phyloP scores from a whole-genome alignment of 2,888 invertebrate species.

The Dexiosoma caninum region DNA sequence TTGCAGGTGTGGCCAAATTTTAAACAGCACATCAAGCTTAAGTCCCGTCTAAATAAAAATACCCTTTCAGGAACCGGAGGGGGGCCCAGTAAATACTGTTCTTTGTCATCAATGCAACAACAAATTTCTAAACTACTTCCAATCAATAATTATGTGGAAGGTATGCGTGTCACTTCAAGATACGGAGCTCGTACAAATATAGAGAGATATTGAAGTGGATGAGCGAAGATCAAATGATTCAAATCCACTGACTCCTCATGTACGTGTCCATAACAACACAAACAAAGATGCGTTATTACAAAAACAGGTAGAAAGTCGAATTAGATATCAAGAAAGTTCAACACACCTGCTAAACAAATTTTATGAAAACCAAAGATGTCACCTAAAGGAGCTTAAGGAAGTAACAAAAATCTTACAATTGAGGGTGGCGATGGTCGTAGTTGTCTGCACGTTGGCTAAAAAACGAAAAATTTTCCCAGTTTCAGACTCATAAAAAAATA shows the following conservation, averaged over 20 bases:
- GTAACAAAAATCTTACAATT: not conserved
- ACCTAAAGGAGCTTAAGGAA: not conserved
- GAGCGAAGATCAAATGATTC: not conserved
- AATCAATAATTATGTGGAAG: not conserved
- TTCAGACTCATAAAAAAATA: too few relatives aligned
- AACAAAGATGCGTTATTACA: not conserved
- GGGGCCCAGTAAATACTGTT: constrained; percentile 28
- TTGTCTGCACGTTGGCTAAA: too few relatives aligned
- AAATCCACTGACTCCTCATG: not conserved
- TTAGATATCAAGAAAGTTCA: not conserved
- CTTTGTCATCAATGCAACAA: constrained; percentile 30
- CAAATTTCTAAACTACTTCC: not conserved
- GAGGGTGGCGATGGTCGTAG: too few relatives aligned
- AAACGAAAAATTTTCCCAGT: too few relatives aligned
- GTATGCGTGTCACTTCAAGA: not conserved
- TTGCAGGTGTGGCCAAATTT: constrained; percentile 35
- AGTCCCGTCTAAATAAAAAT: constrained; percentile 21
- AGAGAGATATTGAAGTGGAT: not conserved
- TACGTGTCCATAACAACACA: not conserved
- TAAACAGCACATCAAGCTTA: constrained; percentile 32
- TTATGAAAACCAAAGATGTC: not conserved
- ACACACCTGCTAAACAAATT: not conserved
- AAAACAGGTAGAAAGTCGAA: constrained; percentile 24
- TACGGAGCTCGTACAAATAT: not conserved
- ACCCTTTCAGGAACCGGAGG: constrained; percentile 44